phyloP scores from a whole-genome alignment of 53 echinoderm and acorn worm genomes.

The Hippasteria phrygiana region DNA sequence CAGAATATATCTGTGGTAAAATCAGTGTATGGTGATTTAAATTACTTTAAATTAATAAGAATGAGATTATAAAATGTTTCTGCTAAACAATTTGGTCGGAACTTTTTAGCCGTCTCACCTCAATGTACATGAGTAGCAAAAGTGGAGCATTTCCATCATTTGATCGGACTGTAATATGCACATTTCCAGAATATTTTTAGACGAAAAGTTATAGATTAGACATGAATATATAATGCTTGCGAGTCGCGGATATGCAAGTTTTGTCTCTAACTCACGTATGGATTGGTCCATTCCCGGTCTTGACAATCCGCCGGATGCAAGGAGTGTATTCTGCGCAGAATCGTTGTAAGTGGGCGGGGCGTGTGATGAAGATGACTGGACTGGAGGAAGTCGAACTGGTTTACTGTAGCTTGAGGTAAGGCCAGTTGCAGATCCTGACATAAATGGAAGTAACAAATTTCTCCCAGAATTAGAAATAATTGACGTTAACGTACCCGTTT shows the following conservation, averaged over 20 bases:
- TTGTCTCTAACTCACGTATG: slow-evolving; percentile 35
- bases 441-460: neutral
- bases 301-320: neutral
- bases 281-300: slow-evolving; percentile 31
- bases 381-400: neutral
- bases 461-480: too few species aligned
- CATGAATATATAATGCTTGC: neutral
- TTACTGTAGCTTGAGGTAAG: neutral
- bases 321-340: neutral
- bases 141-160: too few species aligned
- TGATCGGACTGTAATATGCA: too few species aligned
- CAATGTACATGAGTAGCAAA: too few species aligned
- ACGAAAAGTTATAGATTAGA: neutral
- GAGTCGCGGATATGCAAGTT: neutral
- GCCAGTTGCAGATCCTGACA: neutral
- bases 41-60: too few species aligned
- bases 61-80: too few species aligned
- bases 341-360: slow-evolving; percentile 22
- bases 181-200: too few species aligned
- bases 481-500: too few species aligned
- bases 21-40: too few species aligned
- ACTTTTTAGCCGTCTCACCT: too few species aligned
- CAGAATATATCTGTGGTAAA: too few species aligned
- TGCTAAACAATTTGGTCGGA: too few species aligned
- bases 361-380: neutral